A percentile compares a stretch with the other conserved stretches of the same genome.
These are phyloP conservation scores for Xestia sexstrigata DNA, from an alignment of 2,888 invertebrate species.

Conservation along the genomic window DNA sequence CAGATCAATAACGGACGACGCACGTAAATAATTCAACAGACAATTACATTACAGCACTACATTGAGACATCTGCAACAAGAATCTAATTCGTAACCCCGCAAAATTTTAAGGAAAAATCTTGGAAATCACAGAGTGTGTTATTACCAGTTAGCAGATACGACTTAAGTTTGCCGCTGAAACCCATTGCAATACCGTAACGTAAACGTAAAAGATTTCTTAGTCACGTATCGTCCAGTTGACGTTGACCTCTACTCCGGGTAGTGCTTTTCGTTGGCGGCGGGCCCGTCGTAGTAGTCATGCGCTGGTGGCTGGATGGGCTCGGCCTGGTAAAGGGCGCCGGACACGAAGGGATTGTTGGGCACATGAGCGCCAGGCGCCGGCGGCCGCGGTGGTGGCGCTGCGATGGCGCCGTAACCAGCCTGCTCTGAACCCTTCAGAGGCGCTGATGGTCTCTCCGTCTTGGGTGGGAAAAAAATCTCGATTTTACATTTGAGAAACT, in stretches of 20 bases:
- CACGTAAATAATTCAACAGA: slow-evolving; percentile 1
- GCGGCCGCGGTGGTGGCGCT: slow-evolving; percentile 80
- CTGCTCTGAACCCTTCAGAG: slow-evolving; percentile 80
- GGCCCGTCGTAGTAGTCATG: slow-evolving; percentile 88
- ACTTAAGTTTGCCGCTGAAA: neutral
- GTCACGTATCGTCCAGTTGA: slow-evolving; percentile 2
- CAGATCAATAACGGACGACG: slow-evolving; percentile 16
- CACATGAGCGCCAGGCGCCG: slow-evolving; percentile 91
- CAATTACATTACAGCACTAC: slow-evolving; percentile 25
- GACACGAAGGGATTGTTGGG: slow-evolving; percentile 91
- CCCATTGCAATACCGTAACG: neutral
- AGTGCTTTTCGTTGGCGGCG: slow-evolving; percentile 47
- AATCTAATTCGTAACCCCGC: neutral
- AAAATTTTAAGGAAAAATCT: neutral
- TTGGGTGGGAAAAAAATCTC: slow-evolving; percentile 61
- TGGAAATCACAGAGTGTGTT: neutral
- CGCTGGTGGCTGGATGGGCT: slow-evolving; percentile 92
- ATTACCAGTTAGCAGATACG: neutral
- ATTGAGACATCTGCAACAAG: neutral
- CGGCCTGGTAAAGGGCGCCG: slow-evolving; percentile 91
- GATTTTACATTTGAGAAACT: neutral
- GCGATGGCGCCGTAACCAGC: slow-evolving; percentile 84
- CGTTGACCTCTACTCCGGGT: slow-evolving; percentile 38
- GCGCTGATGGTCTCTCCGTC: slow-evolving; percentile 84
- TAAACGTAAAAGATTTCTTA: slow-evolving; percentile 11